phyloP scores from a whole-genome alignment of 2,113 vertebrate genomes.

The Chaetops frenatus region DNA sequence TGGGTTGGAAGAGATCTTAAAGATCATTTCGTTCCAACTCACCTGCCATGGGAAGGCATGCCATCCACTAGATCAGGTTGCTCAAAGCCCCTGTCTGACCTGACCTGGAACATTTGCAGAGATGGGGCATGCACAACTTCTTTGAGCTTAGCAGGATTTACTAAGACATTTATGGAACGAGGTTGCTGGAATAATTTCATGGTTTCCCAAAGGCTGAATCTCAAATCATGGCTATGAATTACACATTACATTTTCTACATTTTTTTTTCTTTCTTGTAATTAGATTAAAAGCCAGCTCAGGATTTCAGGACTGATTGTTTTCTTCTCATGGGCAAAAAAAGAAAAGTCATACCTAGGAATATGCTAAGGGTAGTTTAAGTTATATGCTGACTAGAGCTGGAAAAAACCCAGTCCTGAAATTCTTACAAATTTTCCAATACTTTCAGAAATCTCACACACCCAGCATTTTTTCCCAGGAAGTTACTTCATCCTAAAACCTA shows the following conservation, averaged over 20 bases:
- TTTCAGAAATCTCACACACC: not conserved
- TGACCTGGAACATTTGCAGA: not conserved
- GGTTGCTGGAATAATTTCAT: not conserved
- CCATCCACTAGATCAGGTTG: not conserved
- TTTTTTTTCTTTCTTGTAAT: not conserved
- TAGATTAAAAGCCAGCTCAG: not conserved
- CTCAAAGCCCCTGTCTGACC: not conserved
- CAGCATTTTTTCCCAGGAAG: not conserved
- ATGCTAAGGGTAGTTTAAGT: not conserved
- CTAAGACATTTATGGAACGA: not conserved
- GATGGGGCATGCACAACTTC: not conserved
- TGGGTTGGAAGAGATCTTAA: not conserved
- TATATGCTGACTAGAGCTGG: not conserved
- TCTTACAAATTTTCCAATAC: not conserved
- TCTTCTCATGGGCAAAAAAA: not conserved
- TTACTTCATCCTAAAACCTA: not conserved
- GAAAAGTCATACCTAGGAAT: not conserved
- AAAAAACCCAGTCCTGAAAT: not conserved
- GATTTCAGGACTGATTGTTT: not conserved
- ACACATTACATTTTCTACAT: not conserved
- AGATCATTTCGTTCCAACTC: not conserved
- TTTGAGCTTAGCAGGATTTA: not conserved
- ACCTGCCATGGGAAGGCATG: not conserved
- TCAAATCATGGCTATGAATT: not conserved
- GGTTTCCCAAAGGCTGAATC: not conserved